Conservation (phyloP, 2,888 invertebrate species). For the Patella depressa region DNA sequence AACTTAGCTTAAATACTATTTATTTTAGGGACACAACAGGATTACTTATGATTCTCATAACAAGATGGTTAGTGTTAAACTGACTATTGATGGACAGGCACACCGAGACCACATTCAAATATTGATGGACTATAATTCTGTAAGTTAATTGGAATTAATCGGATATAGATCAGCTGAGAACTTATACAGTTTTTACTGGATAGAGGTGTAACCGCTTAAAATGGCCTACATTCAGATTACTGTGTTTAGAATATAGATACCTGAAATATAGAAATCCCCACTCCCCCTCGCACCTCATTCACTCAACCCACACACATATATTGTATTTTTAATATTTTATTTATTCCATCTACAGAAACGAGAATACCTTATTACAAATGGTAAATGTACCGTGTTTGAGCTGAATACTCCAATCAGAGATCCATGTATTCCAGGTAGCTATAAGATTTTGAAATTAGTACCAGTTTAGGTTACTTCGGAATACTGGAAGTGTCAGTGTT, state of each 20-base stretch:
- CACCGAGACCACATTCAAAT: background rate
- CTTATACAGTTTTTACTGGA: too few relatives aligned
- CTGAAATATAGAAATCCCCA: too few relatives aligned
- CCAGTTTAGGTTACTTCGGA: too few relatives aligned
- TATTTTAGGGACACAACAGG: background rate
- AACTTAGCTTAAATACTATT: background rate
- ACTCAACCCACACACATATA: too few relatives aligned
- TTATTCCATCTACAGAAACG: background rate
- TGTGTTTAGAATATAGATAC: too few relatives aligned
- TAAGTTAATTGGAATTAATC: background rate
- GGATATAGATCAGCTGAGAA: background rate
- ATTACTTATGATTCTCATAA: background rate
- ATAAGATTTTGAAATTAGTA: too few relatives aligned
- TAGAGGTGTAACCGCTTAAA: too few relatives aligned
- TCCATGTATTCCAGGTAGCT: slow-evolving; percentile 23
- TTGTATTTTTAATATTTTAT: too few relatives aligned
- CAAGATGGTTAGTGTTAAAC: background rate
- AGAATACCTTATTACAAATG: slow-evolving; percentile 7
- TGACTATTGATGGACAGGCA: background rate
- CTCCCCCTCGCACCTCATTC: too few relatives aligned
- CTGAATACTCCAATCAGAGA: slow-evolving; percentile 3
- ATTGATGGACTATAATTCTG: background rate
- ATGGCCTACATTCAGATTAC: too few relatives aligned
- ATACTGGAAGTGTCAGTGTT: too few relatives aligned
- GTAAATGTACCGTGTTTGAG: slow-evolving; percentile 11